These are phyloP conservation scores for Gracilinanus agilis DNA, from an alignment of 2,113 vertebrate genomes.

Conservation along the genomic window DNA sequence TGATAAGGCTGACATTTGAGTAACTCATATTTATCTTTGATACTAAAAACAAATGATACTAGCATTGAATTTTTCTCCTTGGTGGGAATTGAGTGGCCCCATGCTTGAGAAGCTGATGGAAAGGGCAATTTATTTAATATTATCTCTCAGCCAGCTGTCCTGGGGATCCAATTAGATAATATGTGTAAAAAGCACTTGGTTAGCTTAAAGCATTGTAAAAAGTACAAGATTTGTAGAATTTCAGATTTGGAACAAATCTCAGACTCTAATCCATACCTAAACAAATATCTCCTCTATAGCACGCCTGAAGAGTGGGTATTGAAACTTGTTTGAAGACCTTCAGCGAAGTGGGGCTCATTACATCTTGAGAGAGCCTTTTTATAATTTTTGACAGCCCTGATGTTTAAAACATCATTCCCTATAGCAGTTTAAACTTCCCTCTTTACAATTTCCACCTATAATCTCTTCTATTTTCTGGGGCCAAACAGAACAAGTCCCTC, in stretches of 20 bases:
- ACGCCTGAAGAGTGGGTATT: neutral
- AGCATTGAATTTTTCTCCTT: neutral
- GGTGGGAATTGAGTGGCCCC: neutral
- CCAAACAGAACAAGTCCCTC: neutral
- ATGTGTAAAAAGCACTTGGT: neutral
- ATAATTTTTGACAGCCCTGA: neutral
- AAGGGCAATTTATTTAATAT: neutral
- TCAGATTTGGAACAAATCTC: neutral
- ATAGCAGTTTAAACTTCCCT: neutral
- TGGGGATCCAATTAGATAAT: neutral
- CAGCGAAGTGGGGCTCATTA: neutral
- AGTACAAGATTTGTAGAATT: neutral
- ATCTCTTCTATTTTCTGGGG: neutral
- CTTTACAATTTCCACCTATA: neutral
- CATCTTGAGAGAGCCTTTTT: neutral
- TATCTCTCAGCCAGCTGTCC: neutral
- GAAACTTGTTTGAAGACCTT: neutral
- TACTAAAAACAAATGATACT: neutral
- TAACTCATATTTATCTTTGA: neutral
- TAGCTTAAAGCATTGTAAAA: neutral
- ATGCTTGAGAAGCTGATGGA: conserved; percentile 1
- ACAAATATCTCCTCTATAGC: neutral
- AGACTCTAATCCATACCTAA: neutral
- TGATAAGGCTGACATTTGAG: neutral
- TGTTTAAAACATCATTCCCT: neutral